phyloP scores from a whole-genome alignment of 2,797 vertebrate species.

The Chrysocyon brachyurus region DNA sequence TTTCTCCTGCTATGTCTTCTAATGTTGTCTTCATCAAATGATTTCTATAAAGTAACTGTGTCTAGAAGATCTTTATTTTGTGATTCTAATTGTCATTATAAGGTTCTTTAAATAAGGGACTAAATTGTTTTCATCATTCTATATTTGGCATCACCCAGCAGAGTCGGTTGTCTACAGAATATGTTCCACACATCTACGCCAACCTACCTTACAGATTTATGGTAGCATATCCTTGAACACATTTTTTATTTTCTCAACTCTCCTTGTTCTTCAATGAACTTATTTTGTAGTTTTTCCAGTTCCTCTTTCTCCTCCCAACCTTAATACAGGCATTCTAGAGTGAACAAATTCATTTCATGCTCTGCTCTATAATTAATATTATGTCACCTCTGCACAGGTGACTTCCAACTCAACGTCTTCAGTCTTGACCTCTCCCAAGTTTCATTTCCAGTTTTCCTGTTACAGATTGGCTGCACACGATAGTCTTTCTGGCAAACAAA shows the following conservation, averaged over 20 bases:
- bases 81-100: neutral
- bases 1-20: neutral
- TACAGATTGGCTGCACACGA: too few relatives aligned
- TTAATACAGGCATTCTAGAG: neutral
- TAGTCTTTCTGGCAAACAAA: neutral
- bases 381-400: neutral
- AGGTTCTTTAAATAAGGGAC: conserved; percentile 17
- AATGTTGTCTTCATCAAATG: neutral
- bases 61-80: neutral
- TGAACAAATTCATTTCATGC: neutral
- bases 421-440: neutral
- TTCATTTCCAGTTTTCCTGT: neutral
- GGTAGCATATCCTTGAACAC: accelerated
- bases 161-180: neutral
- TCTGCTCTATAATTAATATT: neutral
- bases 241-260: neutral
- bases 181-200: neutral
- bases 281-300: neutral
- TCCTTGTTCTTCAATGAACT: neutral
- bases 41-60: neutral
- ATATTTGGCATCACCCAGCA: neutral
- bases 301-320: neutral
- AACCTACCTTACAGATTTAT: neutral
- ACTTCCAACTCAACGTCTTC: neutral
- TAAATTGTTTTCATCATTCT: neutral